Conservation (phyloP, 2,113 vertebrate genomes). For the Pelodiscus sinensis region DNA sequence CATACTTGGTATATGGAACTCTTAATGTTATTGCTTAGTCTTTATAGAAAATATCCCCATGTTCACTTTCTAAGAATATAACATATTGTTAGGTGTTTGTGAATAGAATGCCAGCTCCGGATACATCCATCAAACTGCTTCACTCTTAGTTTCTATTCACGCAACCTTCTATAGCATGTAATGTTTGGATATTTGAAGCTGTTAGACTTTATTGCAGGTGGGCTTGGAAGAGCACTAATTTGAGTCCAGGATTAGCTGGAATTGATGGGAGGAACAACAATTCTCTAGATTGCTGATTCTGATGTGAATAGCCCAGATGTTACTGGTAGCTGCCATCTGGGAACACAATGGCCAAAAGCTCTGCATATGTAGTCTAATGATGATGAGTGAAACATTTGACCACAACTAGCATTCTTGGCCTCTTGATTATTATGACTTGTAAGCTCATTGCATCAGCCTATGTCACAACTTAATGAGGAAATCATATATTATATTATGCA, state of each 20-base stretch:
- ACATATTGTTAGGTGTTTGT: background rate
- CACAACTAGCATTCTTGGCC: slow-evolving; percentile 67
- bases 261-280: slow-evolving; percentile 73
- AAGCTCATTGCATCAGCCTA: slow-evolving; percentile 54
- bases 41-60: background rate
- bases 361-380: slow-evolving; percentile 71
- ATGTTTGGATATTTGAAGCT: slow-evolving; percentile 43
- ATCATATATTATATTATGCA: background rate
- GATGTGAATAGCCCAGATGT: slow-evolving; percentile 83
- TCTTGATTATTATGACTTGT: slow-evolving; percentile 46
- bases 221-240: slow-evolving; percentile 73
- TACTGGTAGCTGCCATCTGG: slow-evolving; percentile 79
- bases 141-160: slow-evolving; percentile 9
- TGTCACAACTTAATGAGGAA: slow-evolving; percentile 21
- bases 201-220: slow-evolving; percentile 74
- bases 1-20: background rate
- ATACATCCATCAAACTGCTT: background rate
- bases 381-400: slow-evolving; percentile 76
- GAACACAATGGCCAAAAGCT: slow-evolving; percentile 77
- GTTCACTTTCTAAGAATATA: background rate
- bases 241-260: slow-evolving; percentile 75
- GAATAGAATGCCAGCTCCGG: background rate
- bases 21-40: background rate
- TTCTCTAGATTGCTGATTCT: slow-evolving; percentile 82
- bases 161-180: background rate